Evolutionary conservation across 2,797 vertebrate genomes (phyloP).

Genomic region (Tarsius wallacei): DNA sequence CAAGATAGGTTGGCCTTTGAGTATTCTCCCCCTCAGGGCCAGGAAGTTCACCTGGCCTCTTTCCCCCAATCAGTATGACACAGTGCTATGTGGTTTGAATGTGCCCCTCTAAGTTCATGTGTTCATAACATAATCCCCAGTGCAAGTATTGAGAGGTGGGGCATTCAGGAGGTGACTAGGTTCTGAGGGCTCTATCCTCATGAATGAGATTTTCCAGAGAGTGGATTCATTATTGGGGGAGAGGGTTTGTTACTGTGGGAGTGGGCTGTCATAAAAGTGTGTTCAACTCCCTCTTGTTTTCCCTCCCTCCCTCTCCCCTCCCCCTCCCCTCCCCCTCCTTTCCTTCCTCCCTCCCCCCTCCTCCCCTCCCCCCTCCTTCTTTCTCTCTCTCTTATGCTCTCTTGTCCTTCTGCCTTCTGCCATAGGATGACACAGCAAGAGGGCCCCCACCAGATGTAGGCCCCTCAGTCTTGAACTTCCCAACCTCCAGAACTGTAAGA

Average conservation of each 20-base stretch:
- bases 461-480: neutral
- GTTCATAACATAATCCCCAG: neutral
- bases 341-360: neutral
- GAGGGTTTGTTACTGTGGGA: neutral
- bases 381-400: neutral
- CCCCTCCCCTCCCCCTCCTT: neutral
- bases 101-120: neutral
- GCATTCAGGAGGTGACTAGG: neutral
- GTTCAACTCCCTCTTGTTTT: neutral
- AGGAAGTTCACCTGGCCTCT: neutral
- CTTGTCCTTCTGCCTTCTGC: neutral
- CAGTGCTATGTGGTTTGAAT: too few species aligned
- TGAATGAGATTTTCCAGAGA: too few species aligned
- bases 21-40: neutral
- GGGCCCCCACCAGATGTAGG: neutral
- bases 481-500: neutral
- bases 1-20: neutral
- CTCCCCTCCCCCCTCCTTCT: neutral
- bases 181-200: neutral
- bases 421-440: neutral
- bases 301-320: neutral
- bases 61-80: neutral
- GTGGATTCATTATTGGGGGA: neutral
- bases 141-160: neutral
- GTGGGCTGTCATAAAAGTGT: neutral